Evolutionary conservation across 2,888 invertebrate species (phyloP).

Genomic region (Biston stratarius): DNA sequence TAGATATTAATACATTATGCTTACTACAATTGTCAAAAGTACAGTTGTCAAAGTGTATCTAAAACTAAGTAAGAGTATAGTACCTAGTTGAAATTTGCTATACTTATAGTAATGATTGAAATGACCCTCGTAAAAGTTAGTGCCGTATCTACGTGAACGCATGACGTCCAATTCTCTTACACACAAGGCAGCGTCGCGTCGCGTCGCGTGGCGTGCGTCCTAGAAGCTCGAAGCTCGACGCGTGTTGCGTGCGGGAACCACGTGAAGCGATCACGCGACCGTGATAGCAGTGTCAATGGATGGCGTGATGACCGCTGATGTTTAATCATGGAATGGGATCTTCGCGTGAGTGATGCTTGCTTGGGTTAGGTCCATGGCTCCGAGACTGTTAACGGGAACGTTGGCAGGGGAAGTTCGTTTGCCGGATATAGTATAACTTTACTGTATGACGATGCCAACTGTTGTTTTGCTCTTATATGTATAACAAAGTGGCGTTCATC

Average conservation of each 20-base stretch:
- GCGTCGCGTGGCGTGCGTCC: conserved; percentile 41
- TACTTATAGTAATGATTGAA: too few species aligned
- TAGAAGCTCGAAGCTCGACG: conserved; percentile 43
- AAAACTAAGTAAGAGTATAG: too few species aligned
- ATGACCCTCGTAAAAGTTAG: too few species aligned
- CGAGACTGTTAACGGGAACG: conserved; percentile 1
- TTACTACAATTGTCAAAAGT: too few species aligned
- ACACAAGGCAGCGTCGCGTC: conserved; percentile 6
- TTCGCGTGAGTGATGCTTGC: conserved; percentile 62
- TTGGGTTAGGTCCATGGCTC: conserved; percentile 55
- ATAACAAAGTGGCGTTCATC: too few species aligned
- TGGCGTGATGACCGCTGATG: conserved; percentile 77
- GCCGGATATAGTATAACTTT: too few species aligned
- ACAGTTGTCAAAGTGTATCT: too few species aligned
- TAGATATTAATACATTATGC: too few species aligned
- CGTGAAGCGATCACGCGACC: conserved; percentile 76
- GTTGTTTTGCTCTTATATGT: too few species aligned
- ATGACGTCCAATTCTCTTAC: not conserved
- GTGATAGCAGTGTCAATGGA: conserved; percentile 80
- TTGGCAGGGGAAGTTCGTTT: not conserved
- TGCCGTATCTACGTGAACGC: too few species aligned
- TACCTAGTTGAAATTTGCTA: too few species aligned
- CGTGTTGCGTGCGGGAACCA: conserved; percentile 64
- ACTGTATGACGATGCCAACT: too few species aligned
- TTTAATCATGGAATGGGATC: conserved; percentile 75